phyloP scores from a whole-genome alignment of 2,113 vertebrate genomes.

The Dolichotis patagonum region DNA sequence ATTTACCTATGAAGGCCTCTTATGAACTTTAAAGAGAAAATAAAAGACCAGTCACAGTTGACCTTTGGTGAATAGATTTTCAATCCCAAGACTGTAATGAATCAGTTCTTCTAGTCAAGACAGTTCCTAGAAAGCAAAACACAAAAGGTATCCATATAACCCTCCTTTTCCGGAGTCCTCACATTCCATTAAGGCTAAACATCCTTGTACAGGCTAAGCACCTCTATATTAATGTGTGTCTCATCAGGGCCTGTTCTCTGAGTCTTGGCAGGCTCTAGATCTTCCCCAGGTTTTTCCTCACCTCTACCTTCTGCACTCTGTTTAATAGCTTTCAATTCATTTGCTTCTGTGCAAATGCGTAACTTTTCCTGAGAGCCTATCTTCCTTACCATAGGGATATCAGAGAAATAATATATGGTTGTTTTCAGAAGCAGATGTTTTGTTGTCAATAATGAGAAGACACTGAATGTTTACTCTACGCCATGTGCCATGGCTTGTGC shows the following conservation, averaged over 20 bases:
- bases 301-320: background rate
- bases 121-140: conserved; percentile 40
- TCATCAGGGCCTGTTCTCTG: background rate
- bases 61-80: conserved; percentile 53
- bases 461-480: background rate
- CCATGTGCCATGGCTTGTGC: no score
- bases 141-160: background rate
- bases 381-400: background rate
- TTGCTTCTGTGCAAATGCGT: background rate
- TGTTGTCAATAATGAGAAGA: background rate
- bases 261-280: background rate
- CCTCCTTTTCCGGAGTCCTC: background rate
- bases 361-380: background rate
- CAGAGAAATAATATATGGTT: background rate
- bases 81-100: background rate
- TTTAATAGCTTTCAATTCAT: conserved; percentile 4
- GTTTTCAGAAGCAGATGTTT: background rate
- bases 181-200: background rate
- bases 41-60: conserved; percentile 20
- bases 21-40: no score
- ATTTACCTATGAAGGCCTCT: no score
- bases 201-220: background rate
- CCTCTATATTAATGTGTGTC: background rate
- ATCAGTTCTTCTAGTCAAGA: background rate
- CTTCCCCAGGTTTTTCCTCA: background rate